Conservation (phyloP, 2,888 invertebrate species). For the Pandemis cinnamomeana region DNA sequence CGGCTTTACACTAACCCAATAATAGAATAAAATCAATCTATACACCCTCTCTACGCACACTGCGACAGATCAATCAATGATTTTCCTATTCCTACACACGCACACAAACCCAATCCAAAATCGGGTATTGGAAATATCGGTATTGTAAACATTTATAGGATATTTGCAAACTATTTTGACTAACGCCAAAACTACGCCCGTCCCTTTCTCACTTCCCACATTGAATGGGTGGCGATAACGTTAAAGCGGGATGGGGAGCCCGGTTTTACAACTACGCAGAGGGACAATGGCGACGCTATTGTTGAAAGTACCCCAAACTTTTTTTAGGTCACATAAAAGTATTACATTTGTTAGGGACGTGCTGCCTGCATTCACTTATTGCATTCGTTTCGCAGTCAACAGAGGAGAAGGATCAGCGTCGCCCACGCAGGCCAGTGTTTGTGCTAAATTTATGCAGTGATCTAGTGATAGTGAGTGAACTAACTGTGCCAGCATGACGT, state of each 20-base stretch:
- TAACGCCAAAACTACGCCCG: conserved; percentile 57
- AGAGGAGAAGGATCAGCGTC: conserved; percentile 66
- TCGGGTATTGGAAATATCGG: conserved; percentile 77
- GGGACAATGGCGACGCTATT: conserved; percentile 82
- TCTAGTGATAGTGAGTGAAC: conserved; percentile 55
- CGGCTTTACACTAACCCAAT: conserved; percentile 83
- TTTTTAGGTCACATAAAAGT: conserved; percentile 84
- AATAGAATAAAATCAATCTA: conserved; percentile 83
- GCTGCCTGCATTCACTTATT: conserved; percentile 74
- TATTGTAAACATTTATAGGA: conserved; percentile 81
- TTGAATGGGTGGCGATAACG: conserved; percentile 47
- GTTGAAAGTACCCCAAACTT: conserved; percentile 83
- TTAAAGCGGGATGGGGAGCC: conserved; percentile 63
- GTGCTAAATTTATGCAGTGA: conserved; percentile 53
- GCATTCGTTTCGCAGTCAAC: conserved; percentile 81
- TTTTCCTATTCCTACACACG: conserved; percentile 63
- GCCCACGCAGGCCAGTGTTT: conserved; percentile 72
- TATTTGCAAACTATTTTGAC: conserved; percentile 77
- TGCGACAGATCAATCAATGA: conserved; percentile 67
- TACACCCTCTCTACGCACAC: conserved; percentile 79
- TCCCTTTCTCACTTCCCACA: conserved; percentile 59
- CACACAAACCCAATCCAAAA: conserved; percentile 52
- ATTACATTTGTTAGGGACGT: conserved; percentile 82
- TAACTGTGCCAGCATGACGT: conserved; percentile 61
- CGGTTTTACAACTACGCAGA: conserved; percentile 76